Conservation (phyloP, 2,888 invertebrate species). For the Hirtodrosophila cameraria region DNA sequence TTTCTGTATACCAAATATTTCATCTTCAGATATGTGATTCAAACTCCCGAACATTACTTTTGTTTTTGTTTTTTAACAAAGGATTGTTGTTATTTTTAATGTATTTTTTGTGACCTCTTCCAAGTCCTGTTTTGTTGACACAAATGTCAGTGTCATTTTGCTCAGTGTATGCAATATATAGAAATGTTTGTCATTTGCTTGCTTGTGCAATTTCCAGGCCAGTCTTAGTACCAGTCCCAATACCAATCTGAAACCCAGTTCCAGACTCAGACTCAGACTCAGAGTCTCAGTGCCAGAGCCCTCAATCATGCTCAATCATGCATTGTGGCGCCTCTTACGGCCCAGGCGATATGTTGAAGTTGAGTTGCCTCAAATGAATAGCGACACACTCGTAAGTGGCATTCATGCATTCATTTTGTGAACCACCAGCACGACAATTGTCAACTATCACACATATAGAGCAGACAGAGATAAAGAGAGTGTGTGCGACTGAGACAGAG, state of each 20-base stretch:
- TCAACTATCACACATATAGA: conserved; percentile 12
- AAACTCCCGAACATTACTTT: no score
- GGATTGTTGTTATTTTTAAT: no score
- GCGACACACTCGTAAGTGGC: conserved; percentile 69
- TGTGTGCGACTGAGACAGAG: not conserved
- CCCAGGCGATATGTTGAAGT: conserved; percentile 46
- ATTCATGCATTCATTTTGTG: conserved; percentile 64
- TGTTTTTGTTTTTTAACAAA: no score
- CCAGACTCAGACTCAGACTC: not conserved
- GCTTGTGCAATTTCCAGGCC: conserved; percentile 48
- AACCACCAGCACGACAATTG: conserved; percentile 39
- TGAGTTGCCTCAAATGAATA: conserved; percentile 71
- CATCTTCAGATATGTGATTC: no score
- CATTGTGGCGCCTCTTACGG: conserved; percentile 67
- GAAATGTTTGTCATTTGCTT: conserved; percentile 14
- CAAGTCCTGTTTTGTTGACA: no score
- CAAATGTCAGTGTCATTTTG: no score
- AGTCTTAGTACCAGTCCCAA: conserved; percentile 13
- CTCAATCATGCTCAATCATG: conserved; percentile 78
- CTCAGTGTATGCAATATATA: not conserved
- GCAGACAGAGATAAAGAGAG: not conserved
- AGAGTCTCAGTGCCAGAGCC: conserved; percentile 23
- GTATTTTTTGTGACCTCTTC: no score
- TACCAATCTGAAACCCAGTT: conserved; percentile 43
- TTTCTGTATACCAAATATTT: no score